These are phyloP conservation scores for Drosophila paramelanica DNA, from an alignment of 2,888 invertebrate genomes.

Conservation along the genomic window DNA sequence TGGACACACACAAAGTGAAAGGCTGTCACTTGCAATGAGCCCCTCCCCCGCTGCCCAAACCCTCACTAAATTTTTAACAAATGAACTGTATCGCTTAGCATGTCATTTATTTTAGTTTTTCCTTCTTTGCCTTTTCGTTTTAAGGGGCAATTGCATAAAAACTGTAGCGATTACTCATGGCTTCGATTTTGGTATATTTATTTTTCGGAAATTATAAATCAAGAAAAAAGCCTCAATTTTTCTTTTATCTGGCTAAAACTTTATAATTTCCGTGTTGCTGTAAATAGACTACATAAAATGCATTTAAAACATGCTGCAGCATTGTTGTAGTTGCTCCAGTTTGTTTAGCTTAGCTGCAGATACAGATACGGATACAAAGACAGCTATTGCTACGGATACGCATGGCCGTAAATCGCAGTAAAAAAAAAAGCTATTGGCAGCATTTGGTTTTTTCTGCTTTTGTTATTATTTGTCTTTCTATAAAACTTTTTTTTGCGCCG, in stretches of 20 bases:
- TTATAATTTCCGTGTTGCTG: slow-evolving; percentile 72
- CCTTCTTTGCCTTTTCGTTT: slow-evolving; percentile 10
- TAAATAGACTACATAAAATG: slow-evolving; percentile 57
- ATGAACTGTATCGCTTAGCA: slow-evolving; percentile 67
- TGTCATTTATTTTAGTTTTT: slow-evolving; percentile 63
- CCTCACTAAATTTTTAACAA: slow-evolving; percentile 50
- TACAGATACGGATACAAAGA: slow-evolving; percentile 39
- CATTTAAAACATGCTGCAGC: slow-evolving; percentile 35
- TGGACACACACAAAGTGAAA: slow-evolving; percentile 67
- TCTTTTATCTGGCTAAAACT: slow-evolving; percentile 52
- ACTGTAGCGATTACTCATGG: slow-evolving; percentile 19
- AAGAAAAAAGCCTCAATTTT: slow-evolving; percentile 34
- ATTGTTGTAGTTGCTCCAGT: slow-evolving; percentile 21
- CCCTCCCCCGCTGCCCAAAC: not conserved
- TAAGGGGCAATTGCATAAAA: slow-evolving; percentile 30
- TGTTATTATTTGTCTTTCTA: slow-evolving; percentile 24
- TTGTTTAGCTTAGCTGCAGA: slow-evolving; percentile 56
- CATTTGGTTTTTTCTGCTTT: slow-evolving; percentile 18
- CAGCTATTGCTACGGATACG: slow-evolving; percentile 46
- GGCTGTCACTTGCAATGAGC: slow-evolving; percentile 64
- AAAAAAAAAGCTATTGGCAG: slow-evolving; percentile 55
- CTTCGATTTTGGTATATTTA: slow-evolving; percentile 7
- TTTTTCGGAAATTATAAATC: slow-evolving; percentile 68
- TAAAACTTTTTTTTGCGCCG: slow-evolving; percentile 38
- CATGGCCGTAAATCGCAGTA: slow-evolving; percentile 54